These are phyloP conservation scores for Brachystomella parvula DNA, from an alignment of 1,140 invertebrate species.

Conservation along the genomic window DNA sequence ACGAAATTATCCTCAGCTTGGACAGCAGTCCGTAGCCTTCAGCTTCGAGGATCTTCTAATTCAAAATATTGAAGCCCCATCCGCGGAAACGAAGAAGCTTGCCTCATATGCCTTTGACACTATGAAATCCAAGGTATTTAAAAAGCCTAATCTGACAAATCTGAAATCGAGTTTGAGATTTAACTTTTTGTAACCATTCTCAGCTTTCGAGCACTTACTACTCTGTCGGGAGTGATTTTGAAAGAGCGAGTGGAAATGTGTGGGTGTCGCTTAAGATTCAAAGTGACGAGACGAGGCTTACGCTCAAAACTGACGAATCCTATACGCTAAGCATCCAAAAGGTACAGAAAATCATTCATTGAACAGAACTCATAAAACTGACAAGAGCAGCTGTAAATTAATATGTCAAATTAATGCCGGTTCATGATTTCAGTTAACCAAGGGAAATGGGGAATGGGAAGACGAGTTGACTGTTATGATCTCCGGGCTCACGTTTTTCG, in stretches of 20 bases:
- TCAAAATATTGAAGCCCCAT: background rate
- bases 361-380: too few relatives aligned
- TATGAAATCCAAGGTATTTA: background rate
- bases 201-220: background rate
- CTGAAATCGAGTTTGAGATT: slow-evolving; percentile 1
- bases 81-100: slow-evolving; percentile 4
- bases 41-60: background rate
- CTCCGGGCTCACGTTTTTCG: slow-evolving; percentile 58
- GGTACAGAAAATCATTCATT: background rate
- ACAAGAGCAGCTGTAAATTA: background rate
- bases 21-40: background rate
- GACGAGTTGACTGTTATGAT: slow-evolving; percentile 49
- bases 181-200: background rate
- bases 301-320: slow-evolving; percentile 13
- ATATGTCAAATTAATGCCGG: background rate
- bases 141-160: slow-evolving; percentile 1
- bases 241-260: background rate
- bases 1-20: background rate
- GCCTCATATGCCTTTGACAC: background rate
- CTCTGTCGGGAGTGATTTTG: background rate
- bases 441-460: background rate
- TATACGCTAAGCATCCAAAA: slow-evolving; percentile 1
- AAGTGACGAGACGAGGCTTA: slow-evolving; percentile 1
- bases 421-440: background rate
- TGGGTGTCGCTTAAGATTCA: slow-evolving; percentile 2